phyloP scores from a whole-genome alignment of 2,888 invertebrate species.

The Athripsodes cinereus region DNA sequence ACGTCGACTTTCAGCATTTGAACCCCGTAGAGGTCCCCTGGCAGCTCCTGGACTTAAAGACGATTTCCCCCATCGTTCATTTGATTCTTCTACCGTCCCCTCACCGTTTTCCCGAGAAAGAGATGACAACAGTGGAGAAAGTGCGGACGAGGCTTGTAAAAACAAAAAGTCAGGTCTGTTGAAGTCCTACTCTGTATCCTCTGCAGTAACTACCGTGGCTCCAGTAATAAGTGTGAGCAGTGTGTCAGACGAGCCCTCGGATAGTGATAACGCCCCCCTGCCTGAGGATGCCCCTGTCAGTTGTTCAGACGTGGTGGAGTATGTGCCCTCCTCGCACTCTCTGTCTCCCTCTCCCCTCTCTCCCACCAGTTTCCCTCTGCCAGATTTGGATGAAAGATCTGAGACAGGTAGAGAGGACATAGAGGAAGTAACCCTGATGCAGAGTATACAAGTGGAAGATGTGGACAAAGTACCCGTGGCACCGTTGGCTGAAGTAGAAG shows the following conservation, averaged over 20 bases:
- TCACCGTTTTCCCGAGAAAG: slow-evolving; percentile 34
- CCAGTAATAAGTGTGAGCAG: slow-evolving; percentile 70
- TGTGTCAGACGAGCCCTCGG: slow-evolving; percentile 54
- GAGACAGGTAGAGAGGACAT: slow-evolving; percentile 19
- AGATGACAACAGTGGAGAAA: slow-evolving; percentile 30
- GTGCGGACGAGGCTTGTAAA: slow-evolving; percentile 34
- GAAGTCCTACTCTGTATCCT: slow-evolving; percentile 39
- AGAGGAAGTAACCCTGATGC: slow-evolving; percentile 11
- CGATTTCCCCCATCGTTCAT: slow-evolving; percentile 41
- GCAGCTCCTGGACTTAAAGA: slow-evolving; percentile 44
- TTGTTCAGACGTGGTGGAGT: slow-evolving; percentile 18
- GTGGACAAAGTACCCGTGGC: slow-evolving; percentile 41
- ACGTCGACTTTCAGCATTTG: slow-evolving; percentile 45
- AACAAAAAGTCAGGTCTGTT: slow-evolving; percentile 37
- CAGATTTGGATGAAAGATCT: slow-evolving; percentile 23
- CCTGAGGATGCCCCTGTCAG: slow-evolving; percentile 18
- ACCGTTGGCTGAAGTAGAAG: slow-evolving; percentile 64
- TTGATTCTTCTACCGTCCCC: slow-evolving; percentile 35
- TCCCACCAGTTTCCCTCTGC: slow-evolving; percentile 14
- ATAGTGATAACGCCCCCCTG: slow-evolving; percentile 21
- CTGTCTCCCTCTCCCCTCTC: slow-evolving; percentile 23
- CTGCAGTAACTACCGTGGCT: slow-evolving; percentile 38
- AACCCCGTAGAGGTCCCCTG: slow-evolving; percentile 54
- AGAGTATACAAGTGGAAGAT: slow-evolving; percentile 5
- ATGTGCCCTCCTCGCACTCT: slow-evolving; percentile 20